Percentiles rank a stretch among this genome's conserved stretches.
These are phyloP conservation scores for Ciconia boyciana DNA, from an alignment of 2,113 vertebrate genomes.

Conservation along the genomic window DNA sequence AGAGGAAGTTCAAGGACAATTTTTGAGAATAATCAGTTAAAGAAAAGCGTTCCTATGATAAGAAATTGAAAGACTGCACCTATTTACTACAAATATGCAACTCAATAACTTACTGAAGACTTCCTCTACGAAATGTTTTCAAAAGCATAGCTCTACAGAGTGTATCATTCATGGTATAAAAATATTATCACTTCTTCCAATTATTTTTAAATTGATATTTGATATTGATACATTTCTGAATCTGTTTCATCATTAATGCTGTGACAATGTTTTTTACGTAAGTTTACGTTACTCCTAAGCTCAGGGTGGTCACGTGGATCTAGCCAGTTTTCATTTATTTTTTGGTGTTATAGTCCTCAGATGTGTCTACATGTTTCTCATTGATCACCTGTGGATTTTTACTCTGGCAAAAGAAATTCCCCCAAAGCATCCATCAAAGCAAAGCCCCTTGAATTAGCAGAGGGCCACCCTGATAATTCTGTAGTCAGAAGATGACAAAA, in stretches of 20 bases:
- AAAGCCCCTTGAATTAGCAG: background rate
- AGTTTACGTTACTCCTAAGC: background rate
- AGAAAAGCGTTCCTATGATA: background rate
- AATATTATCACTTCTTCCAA: background rate
- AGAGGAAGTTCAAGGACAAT: background rate
- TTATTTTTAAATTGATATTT: background rate
- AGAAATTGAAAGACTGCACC: background rate
- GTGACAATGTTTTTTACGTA: background rate
- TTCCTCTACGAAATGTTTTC: background rate
- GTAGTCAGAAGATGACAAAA: background rate
- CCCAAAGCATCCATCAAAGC: background rate
- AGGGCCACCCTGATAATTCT: background rate
- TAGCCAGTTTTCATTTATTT: background rate
- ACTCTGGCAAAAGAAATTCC: background rate
- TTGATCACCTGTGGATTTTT: background rate
- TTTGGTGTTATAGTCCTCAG: background rate
- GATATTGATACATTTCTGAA: background rate
- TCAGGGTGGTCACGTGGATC: background rate
- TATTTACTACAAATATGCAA: background rate
- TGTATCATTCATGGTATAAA: background rate
- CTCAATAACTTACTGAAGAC: background rate
- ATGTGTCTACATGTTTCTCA: background rate
- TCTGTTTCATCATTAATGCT: background rate
- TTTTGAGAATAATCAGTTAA: background rate
- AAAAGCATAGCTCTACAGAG: background rate